A percentile compares a stretch with the other conserved stretches of the same genome.
Evolutionary conservation across 2,888 invertebrate species (phyloP).

Genomic region (Melieria picta): DNA sequence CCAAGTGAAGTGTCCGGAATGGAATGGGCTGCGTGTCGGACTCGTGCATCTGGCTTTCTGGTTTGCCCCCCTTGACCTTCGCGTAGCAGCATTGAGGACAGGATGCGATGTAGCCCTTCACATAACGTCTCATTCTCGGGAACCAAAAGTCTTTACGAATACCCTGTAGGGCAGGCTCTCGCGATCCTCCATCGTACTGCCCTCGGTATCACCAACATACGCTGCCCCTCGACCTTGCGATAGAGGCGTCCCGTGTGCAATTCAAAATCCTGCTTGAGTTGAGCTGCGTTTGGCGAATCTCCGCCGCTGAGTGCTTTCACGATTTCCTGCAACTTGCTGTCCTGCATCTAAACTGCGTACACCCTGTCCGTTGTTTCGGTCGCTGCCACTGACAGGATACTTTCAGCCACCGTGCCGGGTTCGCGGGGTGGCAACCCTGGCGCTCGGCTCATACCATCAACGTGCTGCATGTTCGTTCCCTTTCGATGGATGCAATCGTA

Average conservation of each 20-base stretch:
- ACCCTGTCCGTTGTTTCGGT: background rate
- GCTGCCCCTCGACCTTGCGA: background rate
- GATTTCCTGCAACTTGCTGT: background rate
- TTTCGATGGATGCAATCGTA: background rate
- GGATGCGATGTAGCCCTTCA: slow-evolving; percentile 58
- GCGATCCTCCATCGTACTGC: slow-evolving; percentile 25
- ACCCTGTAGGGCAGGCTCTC: slow-evolving; percentile 20
- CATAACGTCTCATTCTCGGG: slow-evolving; percentile 54
- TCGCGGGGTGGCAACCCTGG: background rate
- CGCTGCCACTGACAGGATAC: background rate
- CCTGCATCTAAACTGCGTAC: background rate
- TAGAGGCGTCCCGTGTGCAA: background rate
- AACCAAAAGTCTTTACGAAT: slow-evolving; percentile 58
- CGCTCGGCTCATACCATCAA: background rate
- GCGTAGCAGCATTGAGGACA: slow-evolving; percentile 61
- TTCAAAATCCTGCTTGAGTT: background rate
- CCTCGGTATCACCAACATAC: slow-evolving; percentile 34
- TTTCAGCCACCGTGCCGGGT: background rate
- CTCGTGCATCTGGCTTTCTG: background rate
- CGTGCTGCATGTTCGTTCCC: background rate
- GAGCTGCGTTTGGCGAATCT: background rate
- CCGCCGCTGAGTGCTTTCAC: background rate
- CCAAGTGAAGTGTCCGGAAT: slow-evolving; percentile 32
- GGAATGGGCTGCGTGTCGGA: background rate
- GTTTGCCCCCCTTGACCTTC: slow-evolving; percentile 41